Base-by-base conservation (phyloP, 2,888 invertebrate species). In the Thalpophila matura region DNA sequence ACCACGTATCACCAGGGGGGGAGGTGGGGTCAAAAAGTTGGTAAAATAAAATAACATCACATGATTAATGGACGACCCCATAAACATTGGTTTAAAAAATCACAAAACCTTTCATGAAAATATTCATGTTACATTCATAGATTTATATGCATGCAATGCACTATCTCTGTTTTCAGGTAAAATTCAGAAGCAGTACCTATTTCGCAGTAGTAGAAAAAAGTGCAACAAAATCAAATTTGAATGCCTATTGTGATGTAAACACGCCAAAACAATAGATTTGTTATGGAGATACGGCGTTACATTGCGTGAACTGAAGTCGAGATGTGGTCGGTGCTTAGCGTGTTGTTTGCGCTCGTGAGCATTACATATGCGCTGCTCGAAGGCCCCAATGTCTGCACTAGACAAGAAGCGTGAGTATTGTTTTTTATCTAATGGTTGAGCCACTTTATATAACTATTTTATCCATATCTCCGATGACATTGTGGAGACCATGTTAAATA, bases 361-460 rank as follows among this genome's bases (percentile, higher is more conserved):
- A 82, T 85, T 47, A 84, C 82, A 49, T 67, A 68, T 20, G 91
- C 87, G n/a, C 71, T 90, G 20, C 88, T 97, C 10, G 96, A 96
- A 77, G 98, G 98, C 47, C 97, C 97, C 24, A 97, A 98, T 91
- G 96, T 98, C 65, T 98, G 98, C 91, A 97, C 96, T 7, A 96
- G 96, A 78, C 96, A 97, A 84, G 97, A 86, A 75, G 66, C 81
- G 86, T 86, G 55, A 85, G 86, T 86, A 79, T 53, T 38, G 46
- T 43, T 42, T 22, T 57, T 53, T 43, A 47, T 43, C 4, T 33
- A 40, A 24, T 43, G 2, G 12, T n/a, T 38, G n/a, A 27, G 7
- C 12, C 7, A 22, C 33, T 31, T 20, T n/a, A n/a, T n/a, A n/a
- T n/a, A n/a, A n/a, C n/a, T n/a, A n/a, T n/a, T n/a, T n/a, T n/a